A percentile compares a stretch with the other conserved stretches of the same genome.
Conservation (phyloP, 2,888 invertebrate genomes). For the Heliconius hortense region DNA sequence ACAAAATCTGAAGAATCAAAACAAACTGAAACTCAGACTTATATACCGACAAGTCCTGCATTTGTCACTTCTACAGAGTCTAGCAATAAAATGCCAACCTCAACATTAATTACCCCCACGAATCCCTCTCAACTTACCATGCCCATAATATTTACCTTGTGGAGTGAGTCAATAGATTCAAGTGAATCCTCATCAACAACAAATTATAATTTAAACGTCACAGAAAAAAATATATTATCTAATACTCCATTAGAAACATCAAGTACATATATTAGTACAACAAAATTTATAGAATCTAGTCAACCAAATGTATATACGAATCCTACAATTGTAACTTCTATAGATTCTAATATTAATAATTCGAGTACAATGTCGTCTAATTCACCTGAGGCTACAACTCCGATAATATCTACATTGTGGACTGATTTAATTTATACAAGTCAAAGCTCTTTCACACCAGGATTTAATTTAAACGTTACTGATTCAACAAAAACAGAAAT, state of each 20-base stretch:
- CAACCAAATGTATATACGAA: neutral
- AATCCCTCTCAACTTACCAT: neutral
- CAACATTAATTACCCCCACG: neutral
- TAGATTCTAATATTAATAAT: neutral
- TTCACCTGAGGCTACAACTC: no score
- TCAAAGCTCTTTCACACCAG: no score
- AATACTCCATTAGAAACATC: neutral
- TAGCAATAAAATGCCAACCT: neutral
- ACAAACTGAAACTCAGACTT: neutral
- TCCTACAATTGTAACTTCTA: neutral
- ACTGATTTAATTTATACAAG: no score
- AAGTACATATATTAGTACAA: neutral
- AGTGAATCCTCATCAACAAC: neutral
- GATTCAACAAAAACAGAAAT: no score
- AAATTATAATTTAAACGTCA: neutral
- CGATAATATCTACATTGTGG: no score
- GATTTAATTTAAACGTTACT: no score
- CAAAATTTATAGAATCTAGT: neutral
- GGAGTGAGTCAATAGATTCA: neutral
- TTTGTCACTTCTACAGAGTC: neutral
- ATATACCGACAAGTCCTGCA: neutral
- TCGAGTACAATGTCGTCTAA: no score
- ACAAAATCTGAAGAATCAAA: neutral
- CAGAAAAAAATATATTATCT: neutral
- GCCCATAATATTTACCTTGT: neutral